Base-by-base conservation (phyloP, 2,113 vertebrate species). In the Prunella himalayana region DNA sequence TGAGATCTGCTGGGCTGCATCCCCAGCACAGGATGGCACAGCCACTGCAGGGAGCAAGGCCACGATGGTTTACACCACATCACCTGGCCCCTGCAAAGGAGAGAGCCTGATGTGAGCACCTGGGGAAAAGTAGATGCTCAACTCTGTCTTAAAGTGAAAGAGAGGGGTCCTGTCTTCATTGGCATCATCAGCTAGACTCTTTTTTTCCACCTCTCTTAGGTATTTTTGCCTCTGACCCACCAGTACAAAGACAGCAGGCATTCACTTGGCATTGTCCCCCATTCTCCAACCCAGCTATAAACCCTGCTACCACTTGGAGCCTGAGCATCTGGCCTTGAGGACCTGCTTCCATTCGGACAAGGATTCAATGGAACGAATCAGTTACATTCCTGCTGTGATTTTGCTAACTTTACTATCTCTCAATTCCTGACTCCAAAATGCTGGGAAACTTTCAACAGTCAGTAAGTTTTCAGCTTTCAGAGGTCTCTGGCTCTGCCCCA, bases 181-280 rank as follows among this genome's bases (percentile, higher is more conserved):
- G 64, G 25, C 16, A 7, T n/a, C 45, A 42, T 20, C 42, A 37
- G 11, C 33, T 53, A 25, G 23, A 82, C 22, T 12, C 22, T 41
- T 86, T 63, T 27, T 70, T 90, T 63, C 54, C 30, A 56, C 31
- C 64, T 41, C 85, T 69, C 50, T 71, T 57, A 44, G 28, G 27
- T 6, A 8, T n/a, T 88, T 47, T 41, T 72, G 18, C 31, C 39
- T 83, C 53, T 82, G 42, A 69, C 14, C 28, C 56, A 75, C 19
- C 18, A 27, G 18, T 37, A 51, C 0, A 0, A 71, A 69, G 69
- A 56, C 13, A 70, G 44, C 25, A 76, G 44, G 42, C 0, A 0
- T 56, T 54, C 13, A 30, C 24, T 14, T 42, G 35, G 39, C 28
- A 39, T 21, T 82, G 27, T 5, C 28, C 13, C 13, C 25, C 15